phyloP scores from a whole-genome alignment of 2,888 invertebrate species.

The Lasioglossum vierecki region DNA sequence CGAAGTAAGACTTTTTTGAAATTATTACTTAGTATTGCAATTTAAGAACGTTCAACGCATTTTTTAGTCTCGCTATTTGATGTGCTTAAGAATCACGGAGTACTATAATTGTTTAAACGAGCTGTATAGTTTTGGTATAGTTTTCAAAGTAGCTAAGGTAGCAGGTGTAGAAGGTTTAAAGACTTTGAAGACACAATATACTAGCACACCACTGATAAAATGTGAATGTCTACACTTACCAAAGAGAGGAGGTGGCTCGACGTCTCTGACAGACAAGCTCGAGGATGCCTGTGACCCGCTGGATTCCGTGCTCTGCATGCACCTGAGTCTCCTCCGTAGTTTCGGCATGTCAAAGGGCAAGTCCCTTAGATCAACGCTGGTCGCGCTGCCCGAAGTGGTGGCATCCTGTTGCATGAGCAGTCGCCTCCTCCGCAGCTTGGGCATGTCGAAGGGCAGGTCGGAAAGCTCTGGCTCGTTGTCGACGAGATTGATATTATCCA shows the following conservation, averaged over 20 bases:
- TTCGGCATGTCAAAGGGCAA: slow-evolving; percentile 97
- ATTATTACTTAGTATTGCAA: background rate
- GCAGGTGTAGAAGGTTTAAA: background rate
- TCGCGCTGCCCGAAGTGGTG: slow-evolving; percentile 90
- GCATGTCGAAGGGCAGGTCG: slow-evolving; percentile 95
- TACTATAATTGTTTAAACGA: background rate
- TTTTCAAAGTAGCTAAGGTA: background rate
- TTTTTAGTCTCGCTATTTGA: background rate
- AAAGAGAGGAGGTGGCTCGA: slow-evolving; percentile 85
- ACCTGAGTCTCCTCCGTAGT: slow-evolving; percentile 90
- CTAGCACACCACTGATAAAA: background rate
- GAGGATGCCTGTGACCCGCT: slow-evolving; percentile 92
- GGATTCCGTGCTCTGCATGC: slow-evolving; percentile 87
- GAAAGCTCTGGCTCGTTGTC: slow-evolving; percentile 87
- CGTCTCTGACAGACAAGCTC: slow-evolving; percentile 91
- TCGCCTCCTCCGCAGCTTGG: slow-evolving; percentile 90
- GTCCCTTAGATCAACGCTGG: slow-evolving; percentile 91
- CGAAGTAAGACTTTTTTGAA: background rate
- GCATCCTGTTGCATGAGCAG: slow-evolving; percentile 88
- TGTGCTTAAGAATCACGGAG: background rate
- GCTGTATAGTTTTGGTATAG: background rate
- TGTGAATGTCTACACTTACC: slow-evolving; percentile 83
- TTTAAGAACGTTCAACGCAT: background rate
- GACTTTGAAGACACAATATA: background rate
- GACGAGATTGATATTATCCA: slow-evolving; percentile 83